Percentiles rank a stretch among this genome's conserved stretches.
Conservation (phyloP, 2,113 vertebrate genomes). For the Sciurus niger region DNA sequence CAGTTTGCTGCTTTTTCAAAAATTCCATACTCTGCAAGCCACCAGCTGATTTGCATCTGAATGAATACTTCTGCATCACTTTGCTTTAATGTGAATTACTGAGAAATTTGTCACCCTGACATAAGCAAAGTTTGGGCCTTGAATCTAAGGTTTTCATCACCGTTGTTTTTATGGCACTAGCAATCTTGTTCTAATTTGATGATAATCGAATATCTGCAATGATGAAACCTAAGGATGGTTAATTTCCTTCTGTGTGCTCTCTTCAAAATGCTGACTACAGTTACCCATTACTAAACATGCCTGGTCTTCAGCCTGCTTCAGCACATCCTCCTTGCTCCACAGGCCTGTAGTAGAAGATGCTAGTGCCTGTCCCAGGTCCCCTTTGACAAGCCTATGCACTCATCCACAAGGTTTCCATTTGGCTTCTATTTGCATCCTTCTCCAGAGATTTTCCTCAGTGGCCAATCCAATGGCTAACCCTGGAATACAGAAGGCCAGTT, state of each 20-base stretch:
- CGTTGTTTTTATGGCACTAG: background rate
- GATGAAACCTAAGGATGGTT: background rate
- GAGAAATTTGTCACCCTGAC: background rate
- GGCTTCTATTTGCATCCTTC: background rate
- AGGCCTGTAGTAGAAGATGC: no score
- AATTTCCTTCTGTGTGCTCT: background rate
- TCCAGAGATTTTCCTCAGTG: background rate
- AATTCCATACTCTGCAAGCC: background rate
- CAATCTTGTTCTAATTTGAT: background rate
- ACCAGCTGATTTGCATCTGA: background rate
- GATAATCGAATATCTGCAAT: background rate
- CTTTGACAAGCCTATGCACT: background rate
- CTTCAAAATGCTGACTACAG: background rate
- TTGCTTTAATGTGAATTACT: background rate
- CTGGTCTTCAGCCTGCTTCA: background rate
- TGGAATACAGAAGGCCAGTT: background rate
- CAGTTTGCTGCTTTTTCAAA: background rate
- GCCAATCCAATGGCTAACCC: background rate
- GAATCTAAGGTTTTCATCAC: background rate
- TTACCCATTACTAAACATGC: background rate
- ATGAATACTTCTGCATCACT: background rate
- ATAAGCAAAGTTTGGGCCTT: background rate
- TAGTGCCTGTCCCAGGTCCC: background rate
- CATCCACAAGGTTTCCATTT: background rate
- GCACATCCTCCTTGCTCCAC: background rate